Evolutionary conservation across 2,888 invertebrate species (phyloP).

Genomic region (Nomada goodeniana): DNA sequence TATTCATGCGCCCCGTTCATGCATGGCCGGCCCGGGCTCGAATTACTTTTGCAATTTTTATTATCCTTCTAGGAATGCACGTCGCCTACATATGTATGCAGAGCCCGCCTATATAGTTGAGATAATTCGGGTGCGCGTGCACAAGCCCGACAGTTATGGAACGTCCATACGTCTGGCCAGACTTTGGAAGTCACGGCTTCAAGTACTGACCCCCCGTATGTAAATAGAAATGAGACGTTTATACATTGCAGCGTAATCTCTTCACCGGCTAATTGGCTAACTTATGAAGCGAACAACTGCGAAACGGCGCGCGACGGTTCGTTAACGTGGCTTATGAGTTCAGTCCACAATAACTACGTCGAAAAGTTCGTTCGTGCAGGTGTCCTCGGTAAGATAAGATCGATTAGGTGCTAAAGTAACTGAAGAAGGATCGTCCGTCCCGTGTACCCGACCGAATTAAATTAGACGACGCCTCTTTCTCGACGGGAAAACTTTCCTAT

Average conservation of each 20-base stretch:
- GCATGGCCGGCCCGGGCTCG: not conserved
- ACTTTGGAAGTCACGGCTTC: too few relatives aligned
- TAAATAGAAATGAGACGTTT: constrained; percentile 66
- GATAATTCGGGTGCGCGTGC: constrained; percentile 18
- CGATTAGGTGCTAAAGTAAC: constrained; percentile 52
- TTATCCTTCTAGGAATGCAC: constrained; percentile 17
- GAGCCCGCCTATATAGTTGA: not conserved
- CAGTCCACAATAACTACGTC: constrained; percentile 59
- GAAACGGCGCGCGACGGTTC: constrained; percentile 59
- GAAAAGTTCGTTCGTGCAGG: constrained; percentile 55
- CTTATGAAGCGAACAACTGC: constrained; percentile 63
- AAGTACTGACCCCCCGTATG: constrained; percentile 53
- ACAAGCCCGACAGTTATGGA: not conserved
- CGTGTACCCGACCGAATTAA: constrained; percentile 38
- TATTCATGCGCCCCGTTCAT: constrained; percentile 24
- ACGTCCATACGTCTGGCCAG: not conserved
- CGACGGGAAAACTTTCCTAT: not conserved
- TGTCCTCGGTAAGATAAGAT: constrained; percentile 58
- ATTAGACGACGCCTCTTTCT: constrained; percentile 20
- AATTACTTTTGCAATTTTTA: constrained; percentile 42
- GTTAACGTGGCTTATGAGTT: constrained; percentile 68
- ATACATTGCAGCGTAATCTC: constrained; percentile 65
- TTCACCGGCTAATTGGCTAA: constrained; percentile 68
- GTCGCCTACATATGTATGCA: not conserved
- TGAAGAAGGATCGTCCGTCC: constrained; percentile 46